phyloP scores from a whole-genome alignment of 1,140 invertebrate genomes.

The Vanessa atalanta region DNA sequence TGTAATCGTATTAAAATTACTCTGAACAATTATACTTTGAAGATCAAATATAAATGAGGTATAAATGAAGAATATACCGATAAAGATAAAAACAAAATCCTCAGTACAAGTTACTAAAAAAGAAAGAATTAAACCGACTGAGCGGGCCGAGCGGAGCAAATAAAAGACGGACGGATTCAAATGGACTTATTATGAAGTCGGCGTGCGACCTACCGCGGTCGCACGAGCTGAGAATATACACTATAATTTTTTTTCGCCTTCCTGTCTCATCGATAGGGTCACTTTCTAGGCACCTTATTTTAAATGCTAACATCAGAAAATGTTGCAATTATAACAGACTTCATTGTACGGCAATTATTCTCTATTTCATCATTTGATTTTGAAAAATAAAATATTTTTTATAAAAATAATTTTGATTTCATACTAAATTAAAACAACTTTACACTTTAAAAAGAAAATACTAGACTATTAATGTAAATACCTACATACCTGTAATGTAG shows the following conservation, averaged over 20 bases:
- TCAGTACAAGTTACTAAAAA: constrained; percentile 20
- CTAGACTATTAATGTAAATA: no score
- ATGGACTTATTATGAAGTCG: constrained; percentile 64
- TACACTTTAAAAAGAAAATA: no score
- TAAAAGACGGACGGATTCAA: constrained; percentile 57
- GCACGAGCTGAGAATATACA: constrained; percentile 37
- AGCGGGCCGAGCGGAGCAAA: constrained; percentile 37
- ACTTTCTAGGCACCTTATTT: neutral
- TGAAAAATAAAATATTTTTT: no score
- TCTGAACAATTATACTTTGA: no score
- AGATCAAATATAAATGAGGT: no score
- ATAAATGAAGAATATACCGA: neutral
- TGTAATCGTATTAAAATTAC: no score
- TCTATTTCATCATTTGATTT: no score
- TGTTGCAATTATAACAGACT: no score
- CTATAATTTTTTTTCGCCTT: constrained; percentile 31
- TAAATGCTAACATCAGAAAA: neutral
- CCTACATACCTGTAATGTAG: no score
- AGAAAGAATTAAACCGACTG: constrained; percentile 19
- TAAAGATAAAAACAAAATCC: constrained; percentile 24
- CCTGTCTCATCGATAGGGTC: neutral
- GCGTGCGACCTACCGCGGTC: constrained; percentile 53
- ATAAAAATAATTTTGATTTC: no score
- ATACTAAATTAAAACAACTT: no score
- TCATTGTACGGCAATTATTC: no score